Evolutionary conservation across 2,797 vertebrate species (phyloP), one percentile per base, ranked within the genome.

Genomic region (Lacerta agilis): DNA sequence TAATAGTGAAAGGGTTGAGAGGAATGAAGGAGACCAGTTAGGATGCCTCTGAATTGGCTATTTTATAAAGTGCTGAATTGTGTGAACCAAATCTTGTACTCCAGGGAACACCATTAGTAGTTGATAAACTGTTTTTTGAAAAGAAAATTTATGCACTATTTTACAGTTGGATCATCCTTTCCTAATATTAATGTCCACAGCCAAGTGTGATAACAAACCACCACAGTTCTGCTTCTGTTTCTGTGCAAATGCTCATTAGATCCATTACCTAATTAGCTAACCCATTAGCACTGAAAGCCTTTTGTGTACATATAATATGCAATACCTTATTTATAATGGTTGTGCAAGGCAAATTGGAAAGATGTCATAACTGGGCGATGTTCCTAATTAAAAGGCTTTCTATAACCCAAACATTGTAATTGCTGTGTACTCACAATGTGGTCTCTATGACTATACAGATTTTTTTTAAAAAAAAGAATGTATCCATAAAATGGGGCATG

Each of bases 191-290:
- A 67, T 43, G 6, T n/a, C 38, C 80, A 67, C 33, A 55, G 41
- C 8, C 41, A 27, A 2, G 23, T 27, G 33, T 64, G 78, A 79
- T 79, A 45, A 66, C 79, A 81, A 41, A 10, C 36, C 79, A 66
- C 64, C 43, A 41, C 38, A 82, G 25, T 33, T 25, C n/a, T 83
- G n/a, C 17, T 73, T 33, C n/a, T 45, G 38, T 45, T 38, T 67
- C 61, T n/a, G 80, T 69, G 41, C 13, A 82, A 67, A 69, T 73
- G 82, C 58, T 55, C 29, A 25, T 73, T 73, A 58, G 17, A 58
- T 73, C 82, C n/a, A 73, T 83, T 83, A 83, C 23, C 69, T 83
- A 58, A 83, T 73, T 83, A 83, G 69, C 69, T 11, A 27, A 11
- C 36, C 0, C 17, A 58, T 83, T 83, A 33, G 23, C 69, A 55